Evolutionary conservation across 2,888 invertebrate species (phyloP).

Genomic region (Epinotia bilunana): DNA sequence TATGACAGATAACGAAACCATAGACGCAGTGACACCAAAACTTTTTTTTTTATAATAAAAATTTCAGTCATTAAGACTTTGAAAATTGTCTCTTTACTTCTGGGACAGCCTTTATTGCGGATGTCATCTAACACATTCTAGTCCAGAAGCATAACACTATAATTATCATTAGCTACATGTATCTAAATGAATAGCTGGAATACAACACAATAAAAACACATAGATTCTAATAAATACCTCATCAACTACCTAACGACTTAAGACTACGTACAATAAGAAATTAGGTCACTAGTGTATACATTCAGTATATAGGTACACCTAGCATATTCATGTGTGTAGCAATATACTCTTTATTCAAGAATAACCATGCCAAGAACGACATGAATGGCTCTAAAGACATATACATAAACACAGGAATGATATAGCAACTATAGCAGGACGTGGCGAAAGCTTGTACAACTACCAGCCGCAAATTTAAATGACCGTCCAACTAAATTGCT

Average conservation of each 20-base stretch:
- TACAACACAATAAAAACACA: not conserved
- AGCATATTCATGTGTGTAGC: conserved; percentile 21
- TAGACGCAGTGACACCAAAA: no score
- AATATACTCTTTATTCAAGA: conserved; percentile 36
- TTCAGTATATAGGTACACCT: conserved; percentile 2
- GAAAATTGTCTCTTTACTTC: no score
- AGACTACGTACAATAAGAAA: conserved; percentile 7
- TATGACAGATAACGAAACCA: no score
- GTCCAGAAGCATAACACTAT: not conserved
- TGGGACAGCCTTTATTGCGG: no score
- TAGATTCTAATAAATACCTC: no score
- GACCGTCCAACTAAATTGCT: conserved; percentile 26
- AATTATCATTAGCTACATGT: not conserved
- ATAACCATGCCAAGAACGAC: conserved; percentile 41
- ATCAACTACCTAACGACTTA: not conserved
- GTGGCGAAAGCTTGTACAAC: conserved; percentile 25
- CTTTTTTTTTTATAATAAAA: no score
- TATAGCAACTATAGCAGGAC: not conserved
- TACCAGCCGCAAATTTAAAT: conserved; percentile 33
- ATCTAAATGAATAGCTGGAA: not conserved
- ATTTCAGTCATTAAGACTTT: no score
- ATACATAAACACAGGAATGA: conserved; percentile 14
- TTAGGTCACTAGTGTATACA: conserved; percentile 29
- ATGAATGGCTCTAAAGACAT: conserved; percentile 36
- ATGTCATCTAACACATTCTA: not conserved